phyloP scores from a whole-genome alignment of 2,113 vertebrate species.

The Polyodon spathula region DNA sequence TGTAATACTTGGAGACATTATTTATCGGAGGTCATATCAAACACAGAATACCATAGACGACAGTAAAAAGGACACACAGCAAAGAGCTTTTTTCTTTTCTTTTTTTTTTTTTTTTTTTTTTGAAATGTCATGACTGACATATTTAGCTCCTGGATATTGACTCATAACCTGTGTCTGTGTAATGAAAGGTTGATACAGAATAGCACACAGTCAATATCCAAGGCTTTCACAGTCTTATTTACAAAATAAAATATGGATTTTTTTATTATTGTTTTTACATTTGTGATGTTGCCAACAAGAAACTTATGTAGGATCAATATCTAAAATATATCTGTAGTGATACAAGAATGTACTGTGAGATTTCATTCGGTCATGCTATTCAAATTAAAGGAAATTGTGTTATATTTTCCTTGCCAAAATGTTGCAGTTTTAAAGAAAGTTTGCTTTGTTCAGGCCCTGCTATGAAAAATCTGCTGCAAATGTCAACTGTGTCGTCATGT shows the following conservation, averaged over 20 bases:
- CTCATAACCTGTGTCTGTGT: constrained; percentile 58
- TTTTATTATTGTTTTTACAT: constrained; percentile 49
- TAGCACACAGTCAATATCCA: constrained; percentile 41
- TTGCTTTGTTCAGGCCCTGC: constrained; percentile 60
- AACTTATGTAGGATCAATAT: constrained; percentile 57
- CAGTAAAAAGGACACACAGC: constrained; percentile 25
- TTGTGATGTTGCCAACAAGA: constrained; percentile 19
- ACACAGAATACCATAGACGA: constrained; percentile 43
- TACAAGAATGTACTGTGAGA: constrained; percentile 17
- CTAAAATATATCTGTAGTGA: constrained; percentile 48
- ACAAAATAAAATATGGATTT: constrained; percentile 59
- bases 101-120: constrained; percentile 15
- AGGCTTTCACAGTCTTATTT: constrained; percentile 45
- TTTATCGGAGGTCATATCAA: constrained; percentile 43
- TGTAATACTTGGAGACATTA: constrained; percentile 49
- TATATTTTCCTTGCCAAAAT: constrained; percentile 44
- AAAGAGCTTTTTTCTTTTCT: constrained; percentile 32
- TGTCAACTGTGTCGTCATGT: constrained; percentile 50
- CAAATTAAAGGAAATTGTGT: constrained; percentile 52
- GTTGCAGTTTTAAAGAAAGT: constrained; percentile 67
- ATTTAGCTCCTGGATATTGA: constrained; percentile 49
- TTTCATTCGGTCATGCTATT: constrained; percentile 62
- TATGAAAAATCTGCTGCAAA: constrained; percentile 63
- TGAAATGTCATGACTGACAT: constrained; percentile 53
- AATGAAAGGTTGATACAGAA: constrained; percentile 57